These are phyloP conservation scores for Melinaea menophilus DNA, from an alignment of 2,888 invertebrate genomes.

Conservation along the genomic window DNA sequence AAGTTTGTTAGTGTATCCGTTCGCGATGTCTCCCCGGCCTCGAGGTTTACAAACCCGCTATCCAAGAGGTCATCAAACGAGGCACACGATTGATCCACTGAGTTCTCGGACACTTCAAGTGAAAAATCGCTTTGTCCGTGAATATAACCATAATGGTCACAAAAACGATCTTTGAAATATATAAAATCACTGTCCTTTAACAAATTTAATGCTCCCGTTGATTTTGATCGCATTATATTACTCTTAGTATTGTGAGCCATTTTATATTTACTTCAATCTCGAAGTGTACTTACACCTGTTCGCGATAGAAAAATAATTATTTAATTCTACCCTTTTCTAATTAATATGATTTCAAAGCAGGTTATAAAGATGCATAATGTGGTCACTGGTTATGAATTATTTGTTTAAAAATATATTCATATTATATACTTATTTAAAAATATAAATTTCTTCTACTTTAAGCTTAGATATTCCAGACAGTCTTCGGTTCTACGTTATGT, in stretches of 20 bases:
- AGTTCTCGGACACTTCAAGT: constrained; percentile 13
- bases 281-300: too few species aligned
- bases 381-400: too few species aligned
- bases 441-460: too few species aligned
- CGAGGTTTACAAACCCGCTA: constrained; percentile 38
- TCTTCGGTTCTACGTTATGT: too few species aligned
- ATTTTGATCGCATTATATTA: constrained; percentile 28
- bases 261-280: not conserved
- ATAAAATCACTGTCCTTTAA: not conserved
- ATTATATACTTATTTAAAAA: too few species aligned
- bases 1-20: constrained; percentile 39
- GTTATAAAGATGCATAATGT: too few species aligned
- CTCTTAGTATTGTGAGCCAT: constrained; percentile 11
- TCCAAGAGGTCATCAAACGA: constrained; percentile 34
- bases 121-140: constrained; percentile 21
- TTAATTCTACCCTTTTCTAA: constrained; percentile 1
- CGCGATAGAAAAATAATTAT: too few species aligned
- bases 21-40: not conserved
- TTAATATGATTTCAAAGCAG: too few species aligned
- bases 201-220: constrained; percentile 24
- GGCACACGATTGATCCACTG: constrained; percentile 33
- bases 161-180: constrained; percentile 15
- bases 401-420: too few species aligned
- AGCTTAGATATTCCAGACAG: too few species aligned
- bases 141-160: constrained; percentile 19